A percentile compares a stretch with the other conserved stretches of the same genome.
phyloP scores from a whole-genome alignment of 64 coral and sea anemone genomes.

The Astreopora myriophthalma region DNA sequence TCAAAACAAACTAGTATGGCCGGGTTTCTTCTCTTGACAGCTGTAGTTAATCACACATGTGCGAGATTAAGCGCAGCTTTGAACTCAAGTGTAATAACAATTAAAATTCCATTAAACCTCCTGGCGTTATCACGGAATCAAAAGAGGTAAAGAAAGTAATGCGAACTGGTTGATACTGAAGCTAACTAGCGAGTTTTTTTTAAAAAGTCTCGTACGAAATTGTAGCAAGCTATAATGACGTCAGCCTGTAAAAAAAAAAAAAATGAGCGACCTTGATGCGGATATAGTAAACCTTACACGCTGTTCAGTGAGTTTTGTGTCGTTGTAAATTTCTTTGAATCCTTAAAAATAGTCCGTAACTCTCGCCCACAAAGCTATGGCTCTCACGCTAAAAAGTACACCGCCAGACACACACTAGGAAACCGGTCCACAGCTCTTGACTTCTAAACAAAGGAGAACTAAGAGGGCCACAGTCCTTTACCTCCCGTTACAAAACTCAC shows the following conservation, averaged over 20 bases:
- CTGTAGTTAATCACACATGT: background rate
- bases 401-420: background rate
- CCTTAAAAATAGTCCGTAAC: background rate
- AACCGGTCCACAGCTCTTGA: background rate
- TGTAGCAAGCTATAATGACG: no score
- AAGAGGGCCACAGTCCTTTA: no score
- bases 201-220: no score
- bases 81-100: background rate
- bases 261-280: no score
- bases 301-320: background rate
- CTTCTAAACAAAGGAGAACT: background rate
- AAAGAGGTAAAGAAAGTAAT: background rate
- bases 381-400: background rate
- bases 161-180: background rate
- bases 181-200: background rate
- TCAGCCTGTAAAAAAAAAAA: no score
- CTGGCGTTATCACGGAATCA: background rate
- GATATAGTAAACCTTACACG: no score
- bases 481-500: background rate
- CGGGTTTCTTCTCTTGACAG: background rate
- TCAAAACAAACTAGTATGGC: background rate
- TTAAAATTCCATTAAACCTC: background rate
- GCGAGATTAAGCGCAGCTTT: background rate
- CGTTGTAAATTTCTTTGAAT: background rate
- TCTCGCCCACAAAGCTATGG: background rate